Conservation (phyloP, 2,888 invertebrate genomes). For the Sesia bembeciformis region DNA sequence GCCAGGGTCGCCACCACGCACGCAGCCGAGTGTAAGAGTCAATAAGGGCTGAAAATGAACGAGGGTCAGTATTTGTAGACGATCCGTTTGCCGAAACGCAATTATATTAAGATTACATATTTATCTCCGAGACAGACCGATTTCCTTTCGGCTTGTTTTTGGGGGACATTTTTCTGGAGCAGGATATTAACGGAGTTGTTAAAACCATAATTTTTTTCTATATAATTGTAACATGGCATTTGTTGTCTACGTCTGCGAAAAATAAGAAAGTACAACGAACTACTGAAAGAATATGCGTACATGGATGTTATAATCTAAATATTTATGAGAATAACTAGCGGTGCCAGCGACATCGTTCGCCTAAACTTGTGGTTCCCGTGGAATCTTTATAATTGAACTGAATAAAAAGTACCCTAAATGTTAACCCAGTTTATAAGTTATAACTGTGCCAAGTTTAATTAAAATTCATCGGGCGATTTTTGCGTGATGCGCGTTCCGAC, state of each 20-base stretch:
- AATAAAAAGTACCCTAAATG: too few relatives aligned
- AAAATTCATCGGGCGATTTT: too few relatives aligned
- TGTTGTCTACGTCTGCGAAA: background rate
- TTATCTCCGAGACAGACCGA: conserved; percentile 60
- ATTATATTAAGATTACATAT: conserved; percentile 72
- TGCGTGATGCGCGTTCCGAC: too few relatives aligned
- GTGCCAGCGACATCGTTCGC: too few relatives aligned
- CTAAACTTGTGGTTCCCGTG: too few relatives aligned
- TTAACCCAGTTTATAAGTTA: too few relatives aligned
- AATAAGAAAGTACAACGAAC: too few relatives aligned
- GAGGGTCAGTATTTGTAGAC: conserved; percentile 16
- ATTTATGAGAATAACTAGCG: too few relatives aligned
- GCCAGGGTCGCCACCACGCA: background rate
- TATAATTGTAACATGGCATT: background rate
- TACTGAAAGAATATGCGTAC: too few relatives aligned
- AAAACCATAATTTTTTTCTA: background rate
- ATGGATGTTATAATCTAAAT: too few relatives aligned
- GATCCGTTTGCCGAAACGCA: conserved; percentile 44
- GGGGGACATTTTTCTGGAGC: conserved; percentile 16
- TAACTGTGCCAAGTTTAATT: too few relatives aligned
- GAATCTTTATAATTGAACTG: too few relatives aligned
- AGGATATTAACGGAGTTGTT: conserved; percentile 19
- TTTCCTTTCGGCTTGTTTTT: conserved; percentile 40
- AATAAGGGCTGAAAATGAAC: conserved; percentile 47
- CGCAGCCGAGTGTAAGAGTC: conserved; percentile 37